Base-by-base conservation (phyloP, 2,888 invertebrate genomes). In the Noctua comes region DNA sequence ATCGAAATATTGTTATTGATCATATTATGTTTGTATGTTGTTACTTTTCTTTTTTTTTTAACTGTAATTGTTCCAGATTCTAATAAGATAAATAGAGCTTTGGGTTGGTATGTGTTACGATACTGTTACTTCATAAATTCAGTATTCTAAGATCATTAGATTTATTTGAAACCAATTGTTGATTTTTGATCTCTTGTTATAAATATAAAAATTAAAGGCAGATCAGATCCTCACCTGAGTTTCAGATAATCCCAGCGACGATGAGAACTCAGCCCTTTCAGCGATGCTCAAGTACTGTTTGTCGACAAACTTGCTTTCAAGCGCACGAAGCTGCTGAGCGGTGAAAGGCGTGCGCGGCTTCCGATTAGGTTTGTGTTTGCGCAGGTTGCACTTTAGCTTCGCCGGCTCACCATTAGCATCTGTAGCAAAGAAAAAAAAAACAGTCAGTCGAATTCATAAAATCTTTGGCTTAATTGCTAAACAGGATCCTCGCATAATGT, bases 331-430 rank as follows among this genome's bases (percentile, higher is more conserved):
- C 93, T 99, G 99, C 93, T 99, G 99, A 3, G 99, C 99, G n/a
- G 99, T 99, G 97, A 99, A 99, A 0, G 99, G 99, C 0, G 99
- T 99, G 76, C 99, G 97, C 0, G 99, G 99, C 94, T 99, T 99
- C 88, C 99, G 97, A 97, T 99, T 99, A 43, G 99, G 99, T 94
- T 99, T 99, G 97, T 99, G 99, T 93, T 99, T 99, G 89, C 99
- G 97, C 86, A 99, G 97, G 95, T 98, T 98, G 96, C 99, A 99
- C 94, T 98, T 98, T 89, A 99, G 97, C 95, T 98, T 98, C 1
- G 98, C 98, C n/a, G 98, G 98, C 91, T 98, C 98, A 18, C 98
- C 98, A 91, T 97, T 97, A 24, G 97, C 97, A 95, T 98, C 97
- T 98, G 97, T 78, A 48, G 43, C 86, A 77, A 84, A 79, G 46